These are phyloP conservation scores for Myzus persicae DNA, from an alignment of 1,140 invertebrate genomes.

Conservation along the genomic window DNA sequence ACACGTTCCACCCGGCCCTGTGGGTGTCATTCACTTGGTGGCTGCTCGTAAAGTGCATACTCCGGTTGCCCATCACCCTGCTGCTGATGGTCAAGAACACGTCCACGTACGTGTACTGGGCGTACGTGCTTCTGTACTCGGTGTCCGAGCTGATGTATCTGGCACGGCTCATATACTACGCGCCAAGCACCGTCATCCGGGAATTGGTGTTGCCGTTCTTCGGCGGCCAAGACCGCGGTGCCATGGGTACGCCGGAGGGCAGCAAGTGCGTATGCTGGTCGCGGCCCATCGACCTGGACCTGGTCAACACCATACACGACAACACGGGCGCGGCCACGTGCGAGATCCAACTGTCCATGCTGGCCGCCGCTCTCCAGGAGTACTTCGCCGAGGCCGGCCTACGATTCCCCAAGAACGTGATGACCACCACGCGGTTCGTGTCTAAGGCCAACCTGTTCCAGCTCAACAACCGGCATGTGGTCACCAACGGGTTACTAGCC, in stretches of 20 bases:
- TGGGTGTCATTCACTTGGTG: slow-evolving; percentile 59
- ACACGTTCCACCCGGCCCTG: slow-evolving; percentile 61
- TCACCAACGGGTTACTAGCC: slow-evolving; percentile 68
- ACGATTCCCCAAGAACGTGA: slow-evolving; percentile 64
- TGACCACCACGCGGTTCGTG: slow-evolving; percentile 70
- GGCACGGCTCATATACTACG: slow-evolving; percentile 67
- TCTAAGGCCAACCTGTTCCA: slow-evolving; percentile 67
- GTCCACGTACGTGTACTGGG: slow-evolving; percentile 60
- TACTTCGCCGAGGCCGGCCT: slow-evolving; percentile 70
- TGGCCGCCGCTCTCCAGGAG: slow-evolving; percentile 71
- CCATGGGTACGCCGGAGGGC: slow-evolving; percentile 70
- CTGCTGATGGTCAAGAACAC: slow-evolving; percentile 59
- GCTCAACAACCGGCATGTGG: slow-evolving; percentile 40
- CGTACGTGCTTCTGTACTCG: slow-evolving; percentile 68
- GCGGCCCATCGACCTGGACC: slow-evolving; percentile 69
- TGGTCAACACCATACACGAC: slow-evolving; percentile 69
- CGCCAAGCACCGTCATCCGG: slow-evolving; percentile 70
- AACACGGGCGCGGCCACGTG: slow-evolving; percentile 72
- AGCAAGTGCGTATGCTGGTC: slow-evolving; percentile 82
- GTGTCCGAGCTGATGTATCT: slow-evolving; percentile 69
- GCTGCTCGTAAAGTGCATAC: slow-evolving; percentile 58
- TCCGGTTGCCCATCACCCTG: slow-evolving; percentile 60
- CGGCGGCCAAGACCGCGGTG: slow-evolving; percentile 69
- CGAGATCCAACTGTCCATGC: slow-evolving; percentile 73
- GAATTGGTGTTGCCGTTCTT: slow-evolving; percentile 63